Evolutionary conservation across 2,888 invertebrate species (phyloP).

Genomic region (Diplazon laetatorius): DNA sequence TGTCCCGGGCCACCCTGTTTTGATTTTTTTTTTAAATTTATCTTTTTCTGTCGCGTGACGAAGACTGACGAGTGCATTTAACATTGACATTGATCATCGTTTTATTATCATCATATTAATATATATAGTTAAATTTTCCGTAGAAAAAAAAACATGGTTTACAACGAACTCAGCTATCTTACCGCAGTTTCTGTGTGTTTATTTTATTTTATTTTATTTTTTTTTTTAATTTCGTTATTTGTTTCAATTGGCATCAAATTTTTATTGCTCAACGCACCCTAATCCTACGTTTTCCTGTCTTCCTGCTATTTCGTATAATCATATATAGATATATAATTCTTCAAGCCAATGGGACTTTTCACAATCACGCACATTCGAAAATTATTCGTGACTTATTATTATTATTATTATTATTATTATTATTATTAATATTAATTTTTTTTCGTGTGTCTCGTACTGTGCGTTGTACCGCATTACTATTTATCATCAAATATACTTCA

Average conservation of each 20-base stretch:
- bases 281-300: conserved; percentile 53
- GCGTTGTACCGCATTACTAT: conserved; percentile 38
- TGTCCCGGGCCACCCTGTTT: conserved; percentile 78
- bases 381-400: conserved; percentile 18
- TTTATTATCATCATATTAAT: conserved; percentile 37
- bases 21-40: conserved; percentile 35
- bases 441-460: conserved; percentile 20
- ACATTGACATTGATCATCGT: conserved; percentile 52
- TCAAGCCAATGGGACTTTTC: conserved; percentile 52
- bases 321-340: conserved; percentile 34
- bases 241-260: conserved; percentile 61
- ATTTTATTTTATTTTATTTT: too few species aligned
- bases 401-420: too few species aligned
- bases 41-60: conserved; percentile 61
- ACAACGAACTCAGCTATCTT: conserved; percentile 55
- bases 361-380: conserved; percentile 42
- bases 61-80: conserved; percentile 69
- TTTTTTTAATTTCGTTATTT: conserved; percentile 7
- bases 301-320: conserved; percentile 45
- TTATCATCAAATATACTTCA: conserved; percentile 59
- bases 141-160: conserved; percentile 63
- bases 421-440: too few species aligned
- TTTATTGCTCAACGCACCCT: conserved; percentile 60
- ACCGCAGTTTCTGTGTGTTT: conserved; percentile 41
- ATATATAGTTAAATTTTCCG: conserved; percentile 61